Percentiles rank a stretch among this genome's conserved stretches.
phyloP scores from a whole-genome alignment of 2,113 vertebrate genomes.

The Corvus hawaiiensis region DNA sequence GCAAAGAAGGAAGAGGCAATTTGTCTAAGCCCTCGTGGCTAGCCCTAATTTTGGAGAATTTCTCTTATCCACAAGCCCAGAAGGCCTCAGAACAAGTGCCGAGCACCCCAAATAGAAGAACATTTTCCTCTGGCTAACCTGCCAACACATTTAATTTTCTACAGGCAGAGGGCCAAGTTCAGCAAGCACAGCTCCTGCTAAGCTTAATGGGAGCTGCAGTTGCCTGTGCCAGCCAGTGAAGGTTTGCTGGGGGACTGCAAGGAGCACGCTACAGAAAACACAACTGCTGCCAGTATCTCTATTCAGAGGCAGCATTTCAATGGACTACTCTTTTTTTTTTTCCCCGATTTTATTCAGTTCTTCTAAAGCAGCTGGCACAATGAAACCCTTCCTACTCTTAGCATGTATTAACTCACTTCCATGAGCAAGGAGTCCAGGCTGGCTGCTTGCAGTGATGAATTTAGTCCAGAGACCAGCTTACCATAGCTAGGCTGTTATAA shows the following conservation, averaged over 20 bases:
- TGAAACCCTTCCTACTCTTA: neutral
- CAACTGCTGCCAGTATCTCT: neutral
- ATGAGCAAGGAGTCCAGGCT: neutral
- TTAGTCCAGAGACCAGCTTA: neutral
- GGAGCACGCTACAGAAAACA: neutral
- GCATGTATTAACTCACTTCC: neutral
- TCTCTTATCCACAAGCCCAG: neutral
- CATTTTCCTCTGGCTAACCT: neutral
- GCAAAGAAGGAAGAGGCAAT: neutral
- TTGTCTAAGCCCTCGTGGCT: neutral
- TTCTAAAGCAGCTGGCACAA: neutral
- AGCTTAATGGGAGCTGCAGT: slow-evolving; percentile 4
- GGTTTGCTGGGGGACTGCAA: neutral
- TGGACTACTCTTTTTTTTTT: neutral
- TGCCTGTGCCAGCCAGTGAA: slow-evolving; percentile 6
- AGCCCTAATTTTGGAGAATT: neutral
- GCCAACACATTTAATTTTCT: slow-evolving; percentile 48
- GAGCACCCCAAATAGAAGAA: neutral
- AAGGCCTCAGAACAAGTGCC: neutral
- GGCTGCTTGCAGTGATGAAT: neutral
- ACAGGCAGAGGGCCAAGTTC: slow-evolving; percentile 10
- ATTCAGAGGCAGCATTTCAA: neutral
- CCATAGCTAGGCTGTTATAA: neutral
- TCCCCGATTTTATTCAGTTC: neutral
- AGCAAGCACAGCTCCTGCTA: neutral